Base-by-base conservation (phyloP, 2,888 invertebrate species). In the Drosophila basisetae region DNA sequence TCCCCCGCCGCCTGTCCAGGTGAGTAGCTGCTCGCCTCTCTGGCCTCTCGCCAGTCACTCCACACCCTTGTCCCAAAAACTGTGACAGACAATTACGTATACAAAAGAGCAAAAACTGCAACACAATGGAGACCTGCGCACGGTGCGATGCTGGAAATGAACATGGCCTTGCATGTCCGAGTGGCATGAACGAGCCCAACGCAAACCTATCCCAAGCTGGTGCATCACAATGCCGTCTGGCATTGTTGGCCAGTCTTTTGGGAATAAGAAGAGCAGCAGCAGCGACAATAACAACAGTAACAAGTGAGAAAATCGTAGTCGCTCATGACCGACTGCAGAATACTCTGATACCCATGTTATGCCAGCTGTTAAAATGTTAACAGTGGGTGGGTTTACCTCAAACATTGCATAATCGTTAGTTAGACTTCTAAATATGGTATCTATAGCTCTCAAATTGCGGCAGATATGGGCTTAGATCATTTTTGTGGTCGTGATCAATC, bases 161-260 rank as follows among this genome's bases (percentile, higher is more conserved):
- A 61, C 25, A 65, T 78, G 81, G 77, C 78, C 78, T 78, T 77
- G 80, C 78, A 50, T 75, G 63, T 61, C 60, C 78, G 58, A 65
- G 69, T 74, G 64, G 64, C 64, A 65, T 39, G 60, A 39, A 47
- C 31, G 31, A 18, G 22, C 47, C 58, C 25, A 10, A 4, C 18
- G 22, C 43, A 31, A 33, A 22, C 33, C 54, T 4, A 18, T 22
- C 9, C 9, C 33, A 37, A 28, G 13, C n/a, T 41, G 31, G 22
- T 60, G 62, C 64, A 54, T 60, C 62, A 52, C 67, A 64, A 68
- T 71, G 80, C 76, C 61, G 71, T 35, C 65, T 66, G 72, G 49
- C 77, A 80, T 80, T 78, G 81, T 80, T 80, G 66, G 73, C 61
- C 43, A 37, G 58, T 62, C 71, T 67, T 76, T 78, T 76, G 67